Evolutionary conservation across 2,888 invertebrate genomes (phyloP).

Genomic region (Eupithecia pulchellata): DNA sequence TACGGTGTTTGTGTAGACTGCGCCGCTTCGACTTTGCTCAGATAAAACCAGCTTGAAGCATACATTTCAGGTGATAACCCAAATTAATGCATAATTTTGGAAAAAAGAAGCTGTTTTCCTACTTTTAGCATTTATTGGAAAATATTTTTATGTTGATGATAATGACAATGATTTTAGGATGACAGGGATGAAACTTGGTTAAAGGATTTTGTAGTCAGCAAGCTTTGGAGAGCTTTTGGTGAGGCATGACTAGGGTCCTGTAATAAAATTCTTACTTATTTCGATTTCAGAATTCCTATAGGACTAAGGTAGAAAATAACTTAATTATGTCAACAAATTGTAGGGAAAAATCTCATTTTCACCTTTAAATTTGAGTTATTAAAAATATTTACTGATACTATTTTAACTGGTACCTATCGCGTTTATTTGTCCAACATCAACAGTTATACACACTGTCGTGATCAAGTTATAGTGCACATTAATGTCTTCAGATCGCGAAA

Average conservation of each 20-base stretch:
- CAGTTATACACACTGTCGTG: too few relatives aligned
- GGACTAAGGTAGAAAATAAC: too few relatives aligned
- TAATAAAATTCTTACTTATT: not conserved
- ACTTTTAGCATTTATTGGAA: too few relatives aligned
- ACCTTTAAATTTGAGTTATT: not conserved
- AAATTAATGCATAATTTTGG: too few relatives aligned
- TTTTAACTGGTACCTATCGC: too few relatives aligned
- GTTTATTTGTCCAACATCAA: too few relatives aligned
- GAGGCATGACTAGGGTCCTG: not conserved
- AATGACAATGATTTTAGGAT: too few relatives aligned
- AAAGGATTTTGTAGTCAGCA: not conserved
- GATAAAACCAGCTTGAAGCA: not conserved
- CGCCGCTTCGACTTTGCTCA: not conserved
- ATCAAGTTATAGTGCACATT: too few relatives aligned
- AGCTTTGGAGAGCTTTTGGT: not conserved
- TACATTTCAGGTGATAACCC: not conserved
- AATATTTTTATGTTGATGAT: not conserved
- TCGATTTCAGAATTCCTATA: not conserved
- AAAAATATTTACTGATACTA: too few relatives aligned
- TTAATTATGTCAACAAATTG: not conserved
- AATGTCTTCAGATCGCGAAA: too few relatives aligned
- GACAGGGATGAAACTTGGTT: not conserved
- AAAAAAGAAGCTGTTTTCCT: too few relatives aligned
- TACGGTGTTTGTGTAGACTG: not conserved
- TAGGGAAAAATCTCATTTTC: not conserved